Conservation (phyloP, 2,888 invertebrate species). For the Sphecodes monilicornis region DNA sequence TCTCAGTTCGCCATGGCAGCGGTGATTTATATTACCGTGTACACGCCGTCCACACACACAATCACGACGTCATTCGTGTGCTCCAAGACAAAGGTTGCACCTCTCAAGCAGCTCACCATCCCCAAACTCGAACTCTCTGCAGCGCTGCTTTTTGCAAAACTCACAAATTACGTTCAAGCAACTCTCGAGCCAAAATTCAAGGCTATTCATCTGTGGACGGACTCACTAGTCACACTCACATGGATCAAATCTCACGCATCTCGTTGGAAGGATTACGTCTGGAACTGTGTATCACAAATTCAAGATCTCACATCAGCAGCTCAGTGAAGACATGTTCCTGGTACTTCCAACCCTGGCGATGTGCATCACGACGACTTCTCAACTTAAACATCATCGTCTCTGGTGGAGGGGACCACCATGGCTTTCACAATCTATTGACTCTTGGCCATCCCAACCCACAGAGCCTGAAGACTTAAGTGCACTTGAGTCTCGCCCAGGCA, state of each 20-base stretch:
- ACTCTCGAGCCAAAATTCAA: constrained; percentile 22
- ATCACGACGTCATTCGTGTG: not conserved
- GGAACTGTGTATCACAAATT: constrained; percentile 55
- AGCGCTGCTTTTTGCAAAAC: constrained; percentile 36
- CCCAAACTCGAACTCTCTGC: constrained; percentile 44
- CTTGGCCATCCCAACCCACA: not conserved
- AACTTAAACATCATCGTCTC: not conserved
- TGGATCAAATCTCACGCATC: constrained; percentile 63
- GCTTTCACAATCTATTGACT: not conserved
- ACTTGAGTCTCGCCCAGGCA: not conserved
- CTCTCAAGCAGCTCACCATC: constrained; percentile 58
- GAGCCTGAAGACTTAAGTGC: not conserved
- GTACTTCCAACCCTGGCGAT: constrained; percentile 2
- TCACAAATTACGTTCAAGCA: constrained; percentile 41
- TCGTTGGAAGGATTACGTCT: constrained; percentile 60
- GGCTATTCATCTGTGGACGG: not conserved
- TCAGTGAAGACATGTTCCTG: constrained; percentile 54
- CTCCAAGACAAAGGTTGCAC: constrained; percentile 55
- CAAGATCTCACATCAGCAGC: constrained; percentile 39
- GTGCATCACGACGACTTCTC: not conserved
- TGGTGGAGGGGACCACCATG: not conserved
- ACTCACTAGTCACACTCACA: not conserved
- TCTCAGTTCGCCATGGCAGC: constrained; percentile 15
- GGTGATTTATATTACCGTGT: not conserved
- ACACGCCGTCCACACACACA: constrained; percentile 28